These are phyloP conservation scores for Poeciliopsis gracilis DNA, from an alignment of 2,797 vertebrate species.

Conservation along the genomic window DNA sequence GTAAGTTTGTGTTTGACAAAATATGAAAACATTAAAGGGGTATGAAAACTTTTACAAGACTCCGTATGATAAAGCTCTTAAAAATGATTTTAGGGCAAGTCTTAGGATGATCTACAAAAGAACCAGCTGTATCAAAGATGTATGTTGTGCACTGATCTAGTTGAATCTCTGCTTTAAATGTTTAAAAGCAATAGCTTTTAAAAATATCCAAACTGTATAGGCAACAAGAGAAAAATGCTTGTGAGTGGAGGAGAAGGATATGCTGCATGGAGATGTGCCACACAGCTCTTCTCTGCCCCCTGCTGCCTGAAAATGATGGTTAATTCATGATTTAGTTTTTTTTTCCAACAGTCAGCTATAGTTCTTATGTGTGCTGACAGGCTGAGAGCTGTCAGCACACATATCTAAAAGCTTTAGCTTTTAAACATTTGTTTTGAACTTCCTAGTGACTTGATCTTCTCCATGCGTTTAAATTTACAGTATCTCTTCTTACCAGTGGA, in stretches of 20 bases:
- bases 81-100: neutral
- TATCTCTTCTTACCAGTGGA: constrained; percentile 52
- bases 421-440: neutral
- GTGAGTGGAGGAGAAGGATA: neutral
- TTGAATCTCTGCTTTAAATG: neutral
- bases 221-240: neutral
- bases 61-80: neutral
- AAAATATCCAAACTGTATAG: too few relatives aligned
- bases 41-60: neutral
- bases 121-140: neutral
- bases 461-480: neutral
- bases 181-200: too few relatives aligned
- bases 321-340: neutral
- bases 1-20: neutral
- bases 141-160: neutral
- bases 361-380: constrained; percentile 25
- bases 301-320: constrained; percentile 21
- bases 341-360: neutral
- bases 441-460: neutral
- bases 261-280: neutral
- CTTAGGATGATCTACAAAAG: neutral
- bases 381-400: neutral
- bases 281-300: constrained; percentile 39
- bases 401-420: neutral
- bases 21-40: neutral